Base-by-base conservation (phyloP, 2,797 vertebrate species). In the Trachurus trachurus region DNA sequence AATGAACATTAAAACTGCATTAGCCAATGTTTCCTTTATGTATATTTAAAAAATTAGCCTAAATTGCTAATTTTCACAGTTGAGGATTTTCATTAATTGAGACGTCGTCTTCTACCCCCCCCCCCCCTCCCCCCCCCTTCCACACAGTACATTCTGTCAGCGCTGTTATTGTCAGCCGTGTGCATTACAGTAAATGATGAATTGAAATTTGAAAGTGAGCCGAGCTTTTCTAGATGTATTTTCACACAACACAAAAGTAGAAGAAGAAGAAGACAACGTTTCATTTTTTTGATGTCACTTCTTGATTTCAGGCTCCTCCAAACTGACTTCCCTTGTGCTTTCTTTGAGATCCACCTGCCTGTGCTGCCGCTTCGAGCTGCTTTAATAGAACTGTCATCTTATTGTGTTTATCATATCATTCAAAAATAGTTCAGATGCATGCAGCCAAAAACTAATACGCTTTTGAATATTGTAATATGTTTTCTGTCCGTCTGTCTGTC, bases 1-100 rank as follows among this genome's bases (percentile, higher is more conserved):
- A 54, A 66, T 74, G 65, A 53, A 40, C 66, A 44, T 66, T 78
- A 60, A 68, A 64, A 56, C 15, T 52, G 50, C 50, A 52, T 22
- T 52, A 52, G 50, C 10, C n/a, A 52, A 22, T 11, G 21, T 52
- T 52, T 13, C 50, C 10, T 52, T 22, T 21, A 52, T 52, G n/a
- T 52, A 50, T 11, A 11, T 11, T 12, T 17, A 19, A 47, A 47
- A 47, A 47, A 52, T 22, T 10, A 12, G 50, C 21, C 11, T 52
- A 11, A 22, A 21, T 21, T 52, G 9, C 9, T 42, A 11, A 26
- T 52, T 22, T 49, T 26, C 16, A 58, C 47, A 57, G 19, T 47
- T 0, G 6, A 47, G 29, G 6, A 26, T 17, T 64, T 19, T 63
- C 52, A 37, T 39, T 57, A 52, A 50, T 47, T 37, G 2, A 8